These are phyloP conservation scores for Phoenicopterus ruber DNA, from an alignment of 2,113 vertebrate genomes.

Conservation along the genomic window DNA sequence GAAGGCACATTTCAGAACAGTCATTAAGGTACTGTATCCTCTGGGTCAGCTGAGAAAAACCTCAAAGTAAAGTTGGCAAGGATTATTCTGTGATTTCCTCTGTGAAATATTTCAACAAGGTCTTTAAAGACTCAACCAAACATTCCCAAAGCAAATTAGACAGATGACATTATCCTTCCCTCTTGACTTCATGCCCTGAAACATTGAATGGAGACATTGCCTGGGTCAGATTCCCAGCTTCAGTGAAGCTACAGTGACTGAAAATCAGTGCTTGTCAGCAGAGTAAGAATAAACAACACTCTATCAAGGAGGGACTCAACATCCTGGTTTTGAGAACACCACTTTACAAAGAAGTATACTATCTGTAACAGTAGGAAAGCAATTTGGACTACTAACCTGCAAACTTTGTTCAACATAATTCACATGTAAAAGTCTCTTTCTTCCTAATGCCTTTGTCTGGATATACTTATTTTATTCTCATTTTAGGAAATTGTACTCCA, in stretches of 20 bases:
- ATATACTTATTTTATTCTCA: neutral
- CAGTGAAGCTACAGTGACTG: neutral
- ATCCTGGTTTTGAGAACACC: neutral
- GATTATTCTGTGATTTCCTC: constrained; percentile 5
- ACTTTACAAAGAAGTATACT: neutral
- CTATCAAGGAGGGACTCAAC: neutral
- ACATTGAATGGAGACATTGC: neutral
- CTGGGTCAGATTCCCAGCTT: constrained; percentile 6
- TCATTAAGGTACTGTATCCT: neutral
- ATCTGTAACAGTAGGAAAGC: neutral
- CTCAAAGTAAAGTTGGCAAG: constrained; percentile 4
- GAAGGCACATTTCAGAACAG: neutral
- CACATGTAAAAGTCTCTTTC: neutral
- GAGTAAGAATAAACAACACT: neutral
- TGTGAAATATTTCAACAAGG: neutral
- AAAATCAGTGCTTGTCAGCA: neutral
- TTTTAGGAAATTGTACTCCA: neutral
- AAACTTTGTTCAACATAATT: neutral
- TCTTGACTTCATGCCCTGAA: constrained; percentile 20
- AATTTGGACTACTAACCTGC: neutral
- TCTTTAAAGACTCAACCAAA: constrained; percentile 36
- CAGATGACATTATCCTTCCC: constrained; percentile 3
- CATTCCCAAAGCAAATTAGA: constrained; percentile 28
- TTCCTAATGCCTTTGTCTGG: neutral
- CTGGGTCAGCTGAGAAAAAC: neutral